Conservation (phyloP, 2,797 vertebrate genomes). For the Enteromius treurensis region DNA sequence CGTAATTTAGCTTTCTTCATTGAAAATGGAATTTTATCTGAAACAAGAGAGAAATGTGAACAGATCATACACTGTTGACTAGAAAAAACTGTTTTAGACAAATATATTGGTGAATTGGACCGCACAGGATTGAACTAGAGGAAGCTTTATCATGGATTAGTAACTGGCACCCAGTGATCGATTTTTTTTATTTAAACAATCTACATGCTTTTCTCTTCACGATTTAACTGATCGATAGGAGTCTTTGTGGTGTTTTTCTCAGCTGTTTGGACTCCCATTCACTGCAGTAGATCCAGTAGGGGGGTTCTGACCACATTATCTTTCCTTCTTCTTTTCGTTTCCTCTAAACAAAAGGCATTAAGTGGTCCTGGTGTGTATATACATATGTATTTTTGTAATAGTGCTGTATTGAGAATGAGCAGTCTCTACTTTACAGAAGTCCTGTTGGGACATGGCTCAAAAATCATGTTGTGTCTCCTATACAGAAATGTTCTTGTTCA, state of each 20-base stretch:
- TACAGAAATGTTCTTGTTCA: neutral
- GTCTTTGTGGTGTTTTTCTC: neutral
- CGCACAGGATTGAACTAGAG: neutral
- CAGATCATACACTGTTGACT: neutral
- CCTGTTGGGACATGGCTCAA: neutral
- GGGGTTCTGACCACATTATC: neutral
- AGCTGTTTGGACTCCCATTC: neutral
- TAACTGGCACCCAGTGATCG: neutral
- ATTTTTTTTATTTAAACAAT: neutral
- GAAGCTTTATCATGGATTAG: neutral
- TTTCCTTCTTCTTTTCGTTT: constrained; percentile 3
- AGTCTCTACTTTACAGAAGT: constrained; percentile 1
- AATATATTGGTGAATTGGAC: neutral
- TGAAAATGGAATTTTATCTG: neutral
- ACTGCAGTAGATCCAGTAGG: neutral
- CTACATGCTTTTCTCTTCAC: neutral
- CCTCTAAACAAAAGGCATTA: constrained; percentile 38
- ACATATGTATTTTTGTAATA: constrained; percentile 14
- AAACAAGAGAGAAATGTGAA: neutral
- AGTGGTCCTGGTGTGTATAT: neutral
- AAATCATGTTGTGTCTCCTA: neutral
- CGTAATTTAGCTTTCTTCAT: neutral
- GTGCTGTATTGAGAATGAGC: constrained; percentile 2
- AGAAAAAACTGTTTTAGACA: neutral
- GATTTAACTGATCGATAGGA: neutral